Base-by-base conservation (phyloP, 92 coral and sea anemone species). In the Galaxea fascicularis region DNA sequence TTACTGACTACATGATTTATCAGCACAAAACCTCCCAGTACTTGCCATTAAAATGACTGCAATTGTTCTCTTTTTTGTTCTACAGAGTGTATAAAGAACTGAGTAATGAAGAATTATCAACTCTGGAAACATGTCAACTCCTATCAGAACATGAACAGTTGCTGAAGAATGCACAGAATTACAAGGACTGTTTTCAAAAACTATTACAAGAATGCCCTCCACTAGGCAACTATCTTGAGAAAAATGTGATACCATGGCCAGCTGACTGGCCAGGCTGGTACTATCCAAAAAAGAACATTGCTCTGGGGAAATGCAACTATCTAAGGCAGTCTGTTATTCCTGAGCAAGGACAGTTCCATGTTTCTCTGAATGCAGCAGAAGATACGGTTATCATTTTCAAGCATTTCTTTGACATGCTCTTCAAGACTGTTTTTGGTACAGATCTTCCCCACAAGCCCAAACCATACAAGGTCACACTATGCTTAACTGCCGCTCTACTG, bases 201-300 rank as follows among this genome's bases (percentile, higher is more conserved):
- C 10, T 80, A 24, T 18, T 73, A 15, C 71, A 54, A 24, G 54
- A 28, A 68, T 79, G 82, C 25, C 90, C 90, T 31, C 73, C 46
- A 24, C 60, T 87, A 16, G 31, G 35, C 30, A 70, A 35, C 11
- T 86, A 87, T 44, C 74, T 68, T 68, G 51, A 30, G 47, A 29
- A 65, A 49, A 60, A 87, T 62, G 74, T 80, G 15, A 8, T 87
- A 17, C 90, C 90, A 44, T 86, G 82, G 64, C 90, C 90, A 1
- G 90, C 90, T 8, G 90, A 86, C 69, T 87, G 91, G 91, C 91
- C 91, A 16, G 87, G 87, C 10, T 87, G 87, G 87, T 82, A 87
- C 28, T 80, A 81, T 44, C 82, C 83, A 31, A 87, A 87, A 28
- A 87, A 87, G 39, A 80, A 72, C 7, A 82, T 87, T 60, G 91